These are phyloP conservation scores for Smittia aterrima DNA, from an alignment of 2,888 invertebrate genomes.

Conservation along the genomic window DNA sequence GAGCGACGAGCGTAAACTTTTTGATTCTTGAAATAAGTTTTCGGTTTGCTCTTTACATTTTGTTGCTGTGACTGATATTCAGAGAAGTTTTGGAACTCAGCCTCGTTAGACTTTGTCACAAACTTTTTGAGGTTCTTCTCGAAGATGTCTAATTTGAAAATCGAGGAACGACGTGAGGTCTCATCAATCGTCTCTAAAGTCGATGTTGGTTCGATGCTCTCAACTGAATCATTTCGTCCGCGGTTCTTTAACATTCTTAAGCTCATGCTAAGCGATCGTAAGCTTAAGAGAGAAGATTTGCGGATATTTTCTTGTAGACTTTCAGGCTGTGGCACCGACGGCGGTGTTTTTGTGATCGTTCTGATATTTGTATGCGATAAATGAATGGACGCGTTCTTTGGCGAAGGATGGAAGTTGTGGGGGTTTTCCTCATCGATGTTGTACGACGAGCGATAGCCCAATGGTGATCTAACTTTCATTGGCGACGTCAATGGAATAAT, in stretches of 20 bases:
- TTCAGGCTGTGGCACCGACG: not conserved
- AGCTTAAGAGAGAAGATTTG: constrained; percentile 28
- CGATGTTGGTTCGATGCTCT: not conserved
- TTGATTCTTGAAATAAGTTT: constrained; percentile 7
- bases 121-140: constrained; percentile 30
- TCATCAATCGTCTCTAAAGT: constrained; percentile 23
- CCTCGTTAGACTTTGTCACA: constrained; percentile 11
- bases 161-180: not conserved
- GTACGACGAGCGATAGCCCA: constrained; percentile 18
- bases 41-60: not conserved
- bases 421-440: not conserved
- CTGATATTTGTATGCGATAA: constrained; percentile 17
- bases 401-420: not conserved
- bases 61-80: not conserved
- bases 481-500: constrained; percentile 25
- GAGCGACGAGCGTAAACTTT: constrained; percentile 29
- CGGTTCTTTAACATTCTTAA: constrained; percentile 22
- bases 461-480: constrained; percentile 28
- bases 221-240: not conserved
- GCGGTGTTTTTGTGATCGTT: not conserved
- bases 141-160: constrained; percentile 20
- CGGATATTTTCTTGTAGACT: not conserved
- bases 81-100: constrained; percentile 23
- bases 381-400: not conserved
- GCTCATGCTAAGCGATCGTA: constrained; percentile 35